Percentiles rank a stretch among this genome's conserved stretches.
Conservation (phyloP, 2,888 invertebrate genomes). For the Caenorhabditis uteleia region DNA sequence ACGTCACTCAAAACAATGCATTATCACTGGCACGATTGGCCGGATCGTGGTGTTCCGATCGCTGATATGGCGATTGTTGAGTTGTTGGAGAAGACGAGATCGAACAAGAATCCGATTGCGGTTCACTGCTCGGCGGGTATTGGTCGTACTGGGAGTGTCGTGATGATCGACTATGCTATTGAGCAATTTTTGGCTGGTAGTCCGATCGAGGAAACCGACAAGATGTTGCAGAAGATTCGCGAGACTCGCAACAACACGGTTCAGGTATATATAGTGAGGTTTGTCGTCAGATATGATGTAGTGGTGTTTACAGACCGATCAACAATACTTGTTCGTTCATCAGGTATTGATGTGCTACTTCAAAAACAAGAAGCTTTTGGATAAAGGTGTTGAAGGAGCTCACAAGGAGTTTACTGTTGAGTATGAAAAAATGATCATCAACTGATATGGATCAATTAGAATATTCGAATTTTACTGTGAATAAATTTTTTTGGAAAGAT, state of each 20-base stretch:
- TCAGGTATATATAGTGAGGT: conserved; percentile 12
- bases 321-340: conserved; percentile 50
- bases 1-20: conserved; percentile 20
- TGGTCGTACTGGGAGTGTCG: conserved; percentile 49
- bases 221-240: conserved; percentile 45
- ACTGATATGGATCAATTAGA: too few species aligned
- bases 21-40: conserved; percentile 53
- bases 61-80: conserved; percentile 39
- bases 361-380: conserved; percentile 13
- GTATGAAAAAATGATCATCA: too few species aligned
- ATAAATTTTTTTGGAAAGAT: too few species aligned
- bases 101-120: conserved; percentile 39
- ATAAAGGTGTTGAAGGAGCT: conserved; percentile 6
- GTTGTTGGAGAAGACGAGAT: conserved; percentile 23
- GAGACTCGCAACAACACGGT: conserved; percentile 44
- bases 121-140: conserved; percentile 54
- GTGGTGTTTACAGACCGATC: too few species aligned
- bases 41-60: conserved; percentile 44
- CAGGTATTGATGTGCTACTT: conserved; percentile 47
- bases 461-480: too few species aligned
- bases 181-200: conserved; percentile 33
- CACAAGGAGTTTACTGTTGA: conserved; percentile 33
- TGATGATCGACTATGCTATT: conserved; percentile 47
- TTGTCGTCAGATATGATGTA: too few species aligned
- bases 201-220: conserved; percentile 31